phyloP scores from a whole-genome alignment of 2,797 vertebrate genomes.

The Acestrorhynchus altus region DNA sequence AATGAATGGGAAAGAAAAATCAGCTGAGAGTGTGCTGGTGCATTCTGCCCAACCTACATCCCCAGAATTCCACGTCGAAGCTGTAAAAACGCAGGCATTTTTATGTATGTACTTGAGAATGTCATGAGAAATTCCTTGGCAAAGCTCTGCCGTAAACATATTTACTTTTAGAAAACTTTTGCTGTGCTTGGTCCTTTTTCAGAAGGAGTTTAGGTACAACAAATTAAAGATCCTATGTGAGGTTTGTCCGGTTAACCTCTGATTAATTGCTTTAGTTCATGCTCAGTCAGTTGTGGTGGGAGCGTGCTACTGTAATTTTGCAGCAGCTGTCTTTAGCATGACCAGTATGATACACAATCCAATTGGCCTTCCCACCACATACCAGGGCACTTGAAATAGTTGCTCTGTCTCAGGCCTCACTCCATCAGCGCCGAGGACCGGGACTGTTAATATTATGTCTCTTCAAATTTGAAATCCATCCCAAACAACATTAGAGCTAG shows the following conservation, averaged over 20 bases:
- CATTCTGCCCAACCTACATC: slow-evolving; percentile 15
- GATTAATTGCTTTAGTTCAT: slow-evolving; percentile 79
- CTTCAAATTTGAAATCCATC: slow-evolving; percentile 54
- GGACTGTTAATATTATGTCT: slow-evolving; percentile 68
- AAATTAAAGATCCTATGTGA: slow-evolving; percentile 75
- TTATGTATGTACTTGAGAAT: slow-evolving; percentile 57
- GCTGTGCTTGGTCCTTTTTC: slow-evolving; percentile 56
- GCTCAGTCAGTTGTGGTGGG: slow-evolving; percentile 71
- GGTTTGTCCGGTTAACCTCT: slow-evolving; percentile 78
- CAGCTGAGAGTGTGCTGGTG: background rate
- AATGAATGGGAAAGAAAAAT: slow-evolving; percentile 13
- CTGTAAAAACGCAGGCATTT: slow-evolving; percentile 36
- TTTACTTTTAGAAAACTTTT: slow-evolving; percentile 60
- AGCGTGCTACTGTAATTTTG: slow-evolving; percentile 78
- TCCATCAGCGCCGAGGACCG: slow-evolving; percentile 13
- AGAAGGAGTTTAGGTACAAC: slow-evolving; percentile 58
- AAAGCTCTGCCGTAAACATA: slow-evolving; percentile 47
- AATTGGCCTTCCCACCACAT: slow-evolving; percentile 75
- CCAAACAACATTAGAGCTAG: slow-evolving; percentile 50
- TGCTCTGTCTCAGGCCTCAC: slow-evolving; percentile 61
- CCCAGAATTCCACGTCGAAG: slow-evolving; percentile 26
- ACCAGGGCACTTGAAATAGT: slow-evolving; percentile 76
- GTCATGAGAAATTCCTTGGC: slow-evolving; percentile 57
- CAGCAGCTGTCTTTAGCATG: slow-evolving; percentile 78
- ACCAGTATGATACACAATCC: slow-evolving; percentile 68